Conservation (phyloP, 1,140 invertebrate genomes). For the Sitobion miscanthi region DNA sequence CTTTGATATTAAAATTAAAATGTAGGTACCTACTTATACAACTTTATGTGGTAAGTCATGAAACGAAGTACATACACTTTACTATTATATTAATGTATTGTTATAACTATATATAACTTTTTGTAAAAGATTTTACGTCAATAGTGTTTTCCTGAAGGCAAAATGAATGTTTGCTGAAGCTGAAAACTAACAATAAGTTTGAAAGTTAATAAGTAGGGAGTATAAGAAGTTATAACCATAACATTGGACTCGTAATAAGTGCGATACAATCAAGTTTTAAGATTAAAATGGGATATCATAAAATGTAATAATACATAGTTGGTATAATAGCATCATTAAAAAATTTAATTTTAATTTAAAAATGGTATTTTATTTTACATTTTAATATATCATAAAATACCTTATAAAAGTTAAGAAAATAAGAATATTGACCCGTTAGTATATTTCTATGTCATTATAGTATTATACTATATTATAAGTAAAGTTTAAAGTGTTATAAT, state of each 20-base stretch:
- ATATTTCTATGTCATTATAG: background rate
- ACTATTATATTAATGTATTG: background rate
- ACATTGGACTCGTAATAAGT: background rate
- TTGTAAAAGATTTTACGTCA: background rate
- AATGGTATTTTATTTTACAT: background rate
- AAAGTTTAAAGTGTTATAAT: background rate
- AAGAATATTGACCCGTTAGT: background rate
- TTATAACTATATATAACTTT: background rate
- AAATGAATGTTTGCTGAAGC: background rate
- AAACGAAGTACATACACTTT: background rate
- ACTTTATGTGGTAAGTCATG: background rate
- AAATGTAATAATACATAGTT: background rate
- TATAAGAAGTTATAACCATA: background rate
- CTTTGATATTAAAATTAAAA: background rate
- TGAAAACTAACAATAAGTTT: conserved; percentile 11
- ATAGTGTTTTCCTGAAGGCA: background rate
- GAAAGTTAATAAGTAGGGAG: background rate
- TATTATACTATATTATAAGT: background rate
- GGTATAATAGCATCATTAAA: background rate
- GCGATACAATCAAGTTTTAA: background rate
- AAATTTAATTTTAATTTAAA: background rate
- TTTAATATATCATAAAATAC: background rate
- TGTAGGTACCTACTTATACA: background rate
- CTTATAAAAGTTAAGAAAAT: background rate
- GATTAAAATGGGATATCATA: background rate